phyloP scores from a whole-genome alignment of 2,888 invertebrate genomes.

The Osmoderma eremita region DNA sequence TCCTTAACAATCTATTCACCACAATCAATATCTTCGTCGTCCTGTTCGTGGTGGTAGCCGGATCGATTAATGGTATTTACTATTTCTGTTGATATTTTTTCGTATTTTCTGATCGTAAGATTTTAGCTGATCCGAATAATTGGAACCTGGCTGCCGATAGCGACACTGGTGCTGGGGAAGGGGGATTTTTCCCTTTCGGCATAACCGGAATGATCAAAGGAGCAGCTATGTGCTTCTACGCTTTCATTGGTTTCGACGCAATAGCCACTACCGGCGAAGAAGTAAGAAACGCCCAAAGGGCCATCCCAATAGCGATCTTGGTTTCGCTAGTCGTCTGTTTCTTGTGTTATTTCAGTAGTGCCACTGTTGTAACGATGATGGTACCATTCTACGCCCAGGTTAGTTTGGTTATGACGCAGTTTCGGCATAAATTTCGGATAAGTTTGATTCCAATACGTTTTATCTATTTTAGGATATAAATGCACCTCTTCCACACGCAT shows the following conservation, averaged over 20 bases:
- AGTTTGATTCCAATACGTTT: too few relatives aligned
- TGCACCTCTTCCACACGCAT: conserved; percentile 84
- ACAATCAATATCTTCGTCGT: conserved; percentile 84
- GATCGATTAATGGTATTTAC: conserved; percentile 73
- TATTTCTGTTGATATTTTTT: neutral
- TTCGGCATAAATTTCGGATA: too few relatives aligned
- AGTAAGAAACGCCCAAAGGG: conserved; percentile 84
- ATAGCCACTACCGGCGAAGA: conserved; percentile 91
- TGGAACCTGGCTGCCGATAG: conserved; percentile 60
- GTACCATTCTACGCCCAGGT: conserved; percentile 83
- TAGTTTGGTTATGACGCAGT: conserved; percentile 22
- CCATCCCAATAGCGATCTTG: conserved; percentile 89
- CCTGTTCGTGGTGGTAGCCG: conserved; percentile 82
- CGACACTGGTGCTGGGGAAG: conserved; percentile 69
- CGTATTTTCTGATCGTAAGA: neutral
- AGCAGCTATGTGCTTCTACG: conserved; percentile 89
- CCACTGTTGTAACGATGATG: conserved; percentile 87
- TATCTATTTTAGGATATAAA: conserved; percentile 70
- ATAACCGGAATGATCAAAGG: conserved; percentile 81
- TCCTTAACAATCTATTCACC: conserved; percentile 88
- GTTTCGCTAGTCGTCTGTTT: conserved; percentile 84
- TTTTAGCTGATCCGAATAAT: conserved; percentile 63
- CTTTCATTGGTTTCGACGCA: conserved; percentile 93
- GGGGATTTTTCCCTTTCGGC: conserved; percentile 89
- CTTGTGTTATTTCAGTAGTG: conserved; percentile 89